These are phyloP conservation scores for Bombus confusus DNA, from an alignment of 1,140 invertebrate species.

Conservation along the genomic window DNA sequence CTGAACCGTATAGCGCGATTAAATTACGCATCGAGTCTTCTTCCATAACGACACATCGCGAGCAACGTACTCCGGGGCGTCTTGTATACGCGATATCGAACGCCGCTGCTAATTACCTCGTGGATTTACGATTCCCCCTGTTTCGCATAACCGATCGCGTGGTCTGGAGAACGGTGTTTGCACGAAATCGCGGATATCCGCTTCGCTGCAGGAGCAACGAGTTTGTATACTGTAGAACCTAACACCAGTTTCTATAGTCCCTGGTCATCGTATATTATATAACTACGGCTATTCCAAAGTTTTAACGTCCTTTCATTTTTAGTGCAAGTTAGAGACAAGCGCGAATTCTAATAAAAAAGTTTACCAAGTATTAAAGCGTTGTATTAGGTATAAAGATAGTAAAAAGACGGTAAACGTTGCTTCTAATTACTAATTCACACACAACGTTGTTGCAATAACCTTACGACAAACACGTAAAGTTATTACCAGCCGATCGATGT, in stretches of 20 bases:
- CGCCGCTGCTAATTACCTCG: constrained; percentile 56
- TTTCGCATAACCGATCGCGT: not conserved
- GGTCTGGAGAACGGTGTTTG: not conserved
- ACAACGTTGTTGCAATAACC: no score
- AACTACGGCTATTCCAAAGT: no score
- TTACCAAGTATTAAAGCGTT: no score
- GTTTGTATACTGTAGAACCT: not conserved
- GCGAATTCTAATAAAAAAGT: no score
- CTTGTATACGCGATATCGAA: constrained; percentile 39
- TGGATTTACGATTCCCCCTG: constrained; percentile 48
- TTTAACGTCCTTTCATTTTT: no score
- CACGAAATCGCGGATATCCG: not conserved
- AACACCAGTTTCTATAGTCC: not conserved
- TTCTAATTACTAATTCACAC: no score
- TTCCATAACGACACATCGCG: not conserved
- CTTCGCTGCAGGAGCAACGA: not conserved
- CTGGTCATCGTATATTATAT: not conserved
- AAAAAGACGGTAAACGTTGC: no score
- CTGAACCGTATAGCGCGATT: constrained; percentile 48
- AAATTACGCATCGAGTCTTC: constrained; percentile 50
- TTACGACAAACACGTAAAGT: no score
- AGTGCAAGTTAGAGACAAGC: no score
- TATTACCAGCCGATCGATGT: no score
- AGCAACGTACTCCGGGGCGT: not conserved
- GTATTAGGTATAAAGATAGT: no score